Percentiles rank a stretch among this genome's conserved stretches.
Conservation (phyloP, 2,797 vertebrate species). For the Carduelis carduelis region DNA sequence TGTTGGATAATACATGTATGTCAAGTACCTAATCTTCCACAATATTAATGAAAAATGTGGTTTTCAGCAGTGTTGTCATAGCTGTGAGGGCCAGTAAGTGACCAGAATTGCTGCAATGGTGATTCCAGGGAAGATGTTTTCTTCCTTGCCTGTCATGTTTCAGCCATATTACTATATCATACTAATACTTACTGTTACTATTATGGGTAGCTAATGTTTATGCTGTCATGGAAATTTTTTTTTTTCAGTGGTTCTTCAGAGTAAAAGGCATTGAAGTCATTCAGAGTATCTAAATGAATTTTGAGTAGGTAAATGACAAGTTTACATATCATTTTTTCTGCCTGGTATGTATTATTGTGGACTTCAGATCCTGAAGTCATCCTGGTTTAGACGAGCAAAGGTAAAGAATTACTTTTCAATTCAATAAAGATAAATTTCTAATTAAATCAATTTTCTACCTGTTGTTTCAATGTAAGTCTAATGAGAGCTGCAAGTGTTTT, state of each 20-base stretch:
- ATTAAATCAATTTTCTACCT: background rate
- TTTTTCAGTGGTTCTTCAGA: background rate
- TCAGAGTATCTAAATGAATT: background rate
- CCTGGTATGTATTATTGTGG: background rate
- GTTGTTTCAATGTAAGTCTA: background rate
- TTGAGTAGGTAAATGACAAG: background rate
- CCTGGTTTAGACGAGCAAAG: background rate
- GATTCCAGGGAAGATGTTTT: background rate
- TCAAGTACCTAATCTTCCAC: background rate
- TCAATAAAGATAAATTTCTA: background rate
- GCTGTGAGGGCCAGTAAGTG: background rate
- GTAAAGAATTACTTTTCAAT: background rate
- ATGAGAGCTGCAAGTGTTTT: background rate
- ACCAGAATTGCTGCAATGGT: background rate
- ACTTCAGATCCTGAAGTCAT: background rate
- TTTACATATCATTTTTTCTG: background rate
- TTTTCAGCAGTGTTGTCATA: background rate
- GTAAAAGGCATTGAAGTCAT: background rate
- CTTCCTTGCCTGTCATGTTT: background rate
- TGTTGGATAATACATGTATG: background rate
- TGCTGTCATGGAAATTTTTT: background rate
- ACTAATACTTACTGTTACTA: background rate
- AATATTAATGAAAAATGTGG: background rate
- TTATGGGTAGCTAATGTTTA: background rate
- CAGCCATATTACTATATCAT: background rate